These are phyloP conservation scores for Microctonus aethiopoides DNA, from an alignment of 2,888 invertebrate species.

Conservation along the genomic window DNA sequence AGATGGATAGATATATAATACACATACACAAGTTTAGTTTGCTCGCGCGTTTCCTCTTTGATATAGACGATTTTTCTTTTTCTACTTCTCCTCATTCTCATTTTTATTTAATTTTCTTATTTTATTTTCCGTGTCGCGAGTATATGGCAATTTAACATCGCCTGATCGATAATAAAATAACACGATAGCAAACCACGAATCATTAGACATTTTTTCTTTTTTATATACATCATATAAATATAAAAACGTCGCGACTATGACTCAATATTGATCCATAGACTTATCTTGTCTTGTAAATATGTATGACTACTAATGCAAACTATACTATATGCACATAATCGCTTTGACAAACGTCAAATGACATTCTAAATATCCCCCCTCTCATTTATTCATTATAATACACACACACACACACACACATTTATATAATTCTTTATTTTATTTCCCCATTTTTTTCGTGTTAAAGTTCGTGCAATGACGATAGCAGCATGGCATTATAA, in stretches of 20 bases:
- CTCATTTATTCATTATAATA: too few relatives aligned
- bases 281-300: background rate
- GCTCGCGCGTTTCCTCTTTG: background rate
- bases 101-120: background rate
- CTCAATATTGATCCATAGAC: background rate
- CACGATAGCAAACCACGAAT: background rate
- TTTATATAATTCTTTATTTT: background rate
- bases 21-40: background rate
- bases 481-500: conserved; percentile 1
- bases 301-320: background rate
- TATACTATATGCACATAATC: background rate
- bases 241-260: background rate
- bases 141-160: background rate
- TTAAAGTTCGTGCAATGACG: background rate
- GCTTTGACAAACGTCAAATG: background rate
- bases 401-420: background rate
- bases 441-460: background rate
- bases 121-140: background rate
- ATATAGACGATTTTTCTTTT: background rate
- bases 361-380: background rate
- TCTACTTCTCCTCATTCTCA: background rate
- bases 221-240: too few relatives aligned
- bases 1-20: too few relatives aligned
- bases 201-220: background rate
- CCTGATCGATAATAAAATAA: background rate